phyloP scores from a whole-genome alignment of 2,888 invertebrate genomes.

The Euphydryas editha region DNA sequence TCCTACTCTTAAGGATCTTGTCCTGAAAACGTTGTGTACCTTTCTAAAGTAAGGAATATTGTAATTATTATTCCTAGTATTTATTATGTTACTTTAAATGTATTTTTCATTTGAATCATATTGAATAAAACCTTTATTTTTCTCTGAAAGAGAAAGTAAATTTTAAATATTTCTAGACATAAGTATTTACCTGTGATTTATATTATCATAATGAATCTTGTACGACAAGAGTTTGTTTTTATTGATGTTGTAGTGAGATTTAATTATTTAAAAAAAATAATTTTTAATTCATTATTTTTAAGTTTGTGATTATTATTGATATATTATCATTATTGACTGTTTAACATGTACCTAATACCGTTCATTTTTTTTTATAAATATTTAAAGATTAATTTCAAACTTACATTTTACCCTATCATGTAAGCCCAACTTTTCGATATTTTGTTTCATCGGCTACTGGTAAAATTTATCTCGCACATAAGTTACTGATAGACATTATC shows the following conservation, averaged over 20 bases:
- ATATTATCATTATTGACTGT: neutral
- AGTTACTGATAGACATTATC: too few relatives aligned
- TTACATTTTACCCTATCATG: neutral
- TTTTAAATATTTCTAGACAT: slow-evolving; percentile 64
- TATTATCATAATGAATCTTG: slow-evolving; percentile 70
- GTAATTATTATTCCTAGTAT: slow-evolving; percentile 8
- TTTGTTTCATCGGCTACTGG: too few relatives aligned
- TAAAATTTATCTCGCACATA: too few relatives aligned
- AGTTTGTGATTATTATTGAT: neutral
- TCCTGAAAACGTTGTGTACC: slow-evolving; percentile 13
- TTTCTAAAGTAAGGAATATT: slow-evolving; percentile 17
- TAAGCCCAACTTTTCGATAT: neutral
- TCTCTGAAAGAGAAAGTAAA: slow-evolving; percentile 47
- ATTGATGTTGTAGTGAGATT: slow-evolving; percentile 31
- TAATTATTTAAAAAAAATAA: slow-evolving; percentile 19
- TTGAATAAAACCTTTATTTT: slow-evolving; percentile 39
- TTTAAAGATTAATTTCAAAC: neutral
- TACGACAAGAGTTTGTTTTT: slow-evolving; percentile 68
- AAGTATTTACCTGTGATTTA: slow-evolving; percentile 80
- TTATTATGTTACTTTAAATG: slow-evolving; percentile 20
- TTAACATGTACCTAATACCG: neutral
- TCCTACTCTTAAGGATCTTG: slow-evolving; percentile 3
- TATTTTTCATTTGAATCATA: slow-evolving; percentile 37
- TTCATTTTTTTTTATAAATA: neutral
- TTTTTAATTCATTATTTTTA: slow-evolving; percentile 18